Evolutionary conservation across 92 coral and sea anemone species (phyloP).

Genomic region (Parazoanthus swiftii): DNA sequence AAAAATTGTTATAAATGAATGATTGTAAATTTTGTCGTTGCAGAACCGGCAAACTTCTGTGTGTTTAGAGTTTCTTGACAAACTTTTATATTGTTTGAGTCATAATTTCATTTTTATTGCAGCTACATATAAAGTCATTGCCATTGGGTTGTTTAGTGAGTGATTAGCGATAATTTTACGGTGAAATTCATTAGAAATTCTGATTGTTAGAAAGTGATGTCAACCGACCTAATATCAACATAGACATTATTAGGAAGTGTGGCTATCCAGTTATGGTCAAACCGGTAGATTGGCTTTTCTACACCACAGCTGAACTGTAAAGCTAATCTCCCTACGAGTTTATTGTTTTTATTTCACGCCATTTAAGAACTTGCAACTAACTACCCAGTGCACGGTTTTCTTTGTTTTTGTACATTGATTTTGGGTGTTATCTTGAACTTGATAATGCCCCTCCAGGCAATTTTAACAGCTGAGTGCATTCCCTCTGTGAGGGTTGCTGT

Average conservation of each 20-base stretch:
- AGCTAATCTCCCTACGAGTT: background rate
- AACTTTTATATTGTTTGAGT: background rate
- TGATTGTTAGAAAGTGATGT: conserved; percentile 17
- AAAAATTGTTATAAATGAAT: too few species aligned
- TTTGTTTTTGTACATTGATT: background rate
- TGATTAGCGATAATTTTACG: conserved; percentile 22
- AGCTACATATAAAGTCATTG: conserved; percentile 11
- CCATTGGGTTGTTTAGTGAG: background rate
- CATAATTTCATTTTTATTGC: background rate
- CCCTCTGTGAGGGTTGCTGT: too few species aligned
- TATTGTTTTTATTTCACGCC: background rate
- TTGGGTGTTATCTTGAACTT: too few species aligned
- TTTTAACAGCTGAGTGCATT: too few species aligned
- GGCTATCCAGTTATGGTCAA: conserved; percentile 42
- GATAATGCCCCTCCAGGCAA: too few species aligned
- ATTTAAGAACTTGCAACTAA: background rate
- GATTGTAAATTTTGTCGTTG: background rate
- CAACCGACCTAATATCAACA: background rate
- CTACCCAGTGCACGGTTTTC: too few species aligned
- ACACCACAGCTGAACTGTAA: background rate
- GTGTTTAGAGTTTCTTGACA: background rate
- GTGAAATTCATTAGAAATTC: conserved; percentile 7
- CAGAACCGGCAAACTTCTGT: background rate
- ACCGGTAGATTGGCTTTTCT: conserved; percentile 23
- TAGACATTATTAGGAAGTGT: background rate